Evolutionary conservation across 1,140 invertebrate species (phyloP).

Genomic region (Stratiolaelaps scimitus): DNA sequence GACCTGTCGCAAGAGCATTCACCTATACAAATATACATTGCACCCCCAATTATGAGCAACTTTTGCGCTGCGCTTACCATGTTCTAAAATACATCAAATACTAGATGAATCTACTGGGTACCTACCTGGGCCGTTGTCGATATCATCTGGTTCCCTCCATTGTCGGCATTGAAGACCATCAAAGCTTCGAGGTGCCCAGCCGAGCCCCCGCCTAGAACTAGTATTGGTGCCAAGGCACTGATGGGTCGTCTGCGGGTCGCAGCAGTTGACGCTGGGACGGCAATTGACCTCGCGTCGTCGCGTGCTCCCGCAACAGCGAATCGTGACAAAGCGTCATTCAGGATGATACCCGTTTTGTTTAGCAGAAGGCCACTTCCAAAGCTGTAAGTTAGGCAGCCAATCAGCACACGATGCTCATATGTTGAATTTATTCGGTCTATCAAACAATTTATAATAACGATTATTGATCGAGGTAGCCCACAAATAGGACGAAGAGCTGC

Average conservation of each 20-base stretch:
- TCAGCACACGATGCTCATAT: too few relatives aligned
- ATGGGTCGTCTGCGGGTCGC: background rate
- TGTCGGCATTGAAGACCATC: background rate
- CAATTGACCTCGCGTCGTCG: background rate
- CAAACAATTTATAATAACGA: too few relatives aligned
- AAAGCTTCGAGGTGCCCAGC: background rate
- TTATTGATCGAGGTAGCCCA: too few relatives aligned
- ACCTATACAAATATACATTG: too few relatives aligned
- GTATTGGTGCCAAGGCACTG: background rate
- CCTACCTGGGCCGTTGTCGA: conserved; percentile 12
- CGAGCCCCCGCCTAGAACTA: background rate
- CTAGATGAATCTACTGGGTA: too few relatives aligned
- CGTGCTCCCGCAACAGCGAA: background rate
- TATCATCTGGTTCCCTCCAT: conserved; percentile 17
- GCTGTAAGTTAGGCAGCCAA: background rate
- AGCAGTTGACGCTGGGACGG: background rate
- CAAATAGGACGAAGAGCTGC: too few relatives aligned
- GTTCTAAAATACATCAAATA: too few relatives aligned
- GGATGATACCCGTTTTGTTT: background rate
- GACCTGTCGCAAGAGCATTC: too few relatives aligned
- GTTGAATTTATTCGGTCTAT: too few relatives aligned
- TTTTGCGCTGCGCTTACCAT: too few relatives aligned
- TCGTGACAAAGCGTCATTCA: conserved; percentile 10
- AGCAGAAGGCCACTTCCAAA: background rate
- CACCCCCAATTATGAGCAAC: too few relatives aligned